Conservation (phyloP, 2,797 vertebrate species). For the Glossophaga mutica region DNA sequence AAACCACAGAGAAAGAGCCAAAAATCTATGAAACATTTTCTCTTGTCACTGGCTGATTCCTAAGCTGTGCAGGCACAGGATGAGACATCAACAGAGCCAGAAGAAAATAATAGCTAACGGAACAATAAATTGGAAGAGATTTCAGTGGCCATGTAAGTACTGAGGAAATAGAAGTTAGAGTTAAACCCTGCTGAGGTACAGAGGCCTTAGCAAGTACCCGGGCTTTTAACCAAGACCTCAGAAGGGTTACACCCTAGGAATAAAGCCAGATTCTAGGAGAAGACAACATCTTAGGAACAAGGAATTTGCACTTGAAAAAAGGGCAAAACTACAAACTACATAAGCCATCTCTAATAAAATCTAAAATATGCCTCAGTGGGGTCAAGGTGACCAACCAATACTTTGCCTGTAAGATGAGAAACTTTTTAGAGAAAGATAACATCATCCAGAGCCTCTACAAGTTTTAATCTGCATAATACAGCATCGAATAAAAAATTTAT, state of each 20-base stretch:
- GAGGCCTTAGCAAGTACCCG: neutral
- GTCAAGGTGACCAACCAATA: neutral
- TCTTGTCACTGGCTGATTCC: neutral
- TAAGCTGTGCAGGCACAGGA: neutral
- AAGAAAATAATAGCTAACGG: neutral
- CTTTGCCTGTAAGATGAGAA: neutral
- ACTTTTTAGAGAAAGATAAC: neutral
- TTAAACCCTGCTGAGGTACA: neutral
- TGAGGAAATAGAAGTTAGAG: neutral
- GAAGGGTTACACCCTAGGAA: neutral
- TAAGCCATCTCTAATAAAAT: neutral
- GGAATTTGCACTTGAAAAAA: conserved; percentile 22
- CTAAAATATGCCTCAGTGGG: neutral
- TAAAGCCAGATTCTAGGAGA: neutral
- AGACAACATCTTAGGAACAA: neutral
- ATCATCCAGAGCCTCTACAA: neutral
- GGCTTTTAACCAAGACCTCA: neutral
- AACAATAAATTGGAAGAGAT: neutral
- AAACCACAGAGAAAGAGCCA: conserved; percentile 6
- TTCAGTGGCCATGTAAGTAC: neutral
- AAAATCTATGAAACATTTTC: neutral
- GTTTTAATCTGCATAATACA: neutral
- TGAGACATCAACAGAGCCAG: neutral
- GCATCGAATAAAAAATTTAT: neutral
- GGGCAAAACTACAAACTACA: neutral